phyloP scores from a whole-genome alignment of 1,140 invertebrate genomes.

The Ectropis grisescens region DNA sequence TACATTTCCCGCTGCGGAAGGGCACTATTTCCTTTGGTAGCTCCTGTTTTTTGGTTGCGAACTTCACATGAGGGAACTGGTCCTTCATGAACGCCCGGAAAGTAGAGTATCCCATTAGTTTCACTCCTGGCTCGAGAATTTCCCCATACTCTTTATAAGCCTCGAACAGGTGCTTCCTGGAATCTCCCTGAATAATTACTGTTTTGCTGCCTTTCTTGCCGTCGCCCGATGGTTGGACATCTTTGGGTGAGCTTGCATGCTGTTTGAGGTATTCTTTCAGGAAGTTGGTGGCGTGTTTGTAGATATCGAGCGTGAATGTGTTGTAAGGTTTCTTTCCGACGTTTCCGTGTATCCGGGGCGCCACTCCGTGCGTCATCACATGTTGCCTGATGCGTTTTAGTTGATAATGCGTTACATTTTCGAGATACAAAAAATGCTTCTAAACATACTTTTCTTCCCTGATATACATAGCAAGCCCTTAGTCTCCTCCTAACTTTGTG shows the following conservation, averaged over 20 bases:
- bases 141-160: constrained; percentile 81
- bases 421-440: constrained; percentile 84
- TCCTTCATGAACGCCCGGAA: constrained; percentile 86
- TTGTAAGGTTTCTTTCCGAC: constrained; percentile 86
- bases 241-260: constrained; percentile 57
- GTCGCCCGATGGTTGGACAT: constrained; percentile 71
- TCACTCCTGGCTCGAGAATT: constrained; percentile 75
- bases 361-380: constrained; percentile 82
- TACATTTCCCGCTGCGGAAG: constrained; percentile 64
- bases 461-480: constrained; percentile 81
- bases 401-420: constrained; percentile 86
- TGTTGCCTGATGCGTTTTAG: constrained; percentile 83
- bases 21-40: constrained; percentile 64
- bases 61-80: constrained; percentile 83
- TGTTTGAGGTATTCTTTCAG: constrained; percentile 78
- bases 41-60: constrained; percentile 75
- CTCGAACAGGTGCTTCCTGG: constrained; percentile 80
- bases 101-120: constrained; percentile 84
- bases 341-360: constrained; percentile 82
- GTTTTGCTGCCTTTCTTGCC: constrained; percentile 58
- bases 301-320: constrained; percentile 83
- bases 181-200: constrained; percentile 78
- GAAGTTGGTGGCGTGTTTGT: constrained; percentile 82
- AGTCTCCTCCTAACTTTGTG: constrained; percentile 80
- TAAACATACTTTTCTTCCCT: constrained; percentile 81